These are phyloP conservation scores for Oreochromis spilurus DNA, from an alignment of 2,113 vertebrate genomes.

Conservation along the genomic window DNA sequence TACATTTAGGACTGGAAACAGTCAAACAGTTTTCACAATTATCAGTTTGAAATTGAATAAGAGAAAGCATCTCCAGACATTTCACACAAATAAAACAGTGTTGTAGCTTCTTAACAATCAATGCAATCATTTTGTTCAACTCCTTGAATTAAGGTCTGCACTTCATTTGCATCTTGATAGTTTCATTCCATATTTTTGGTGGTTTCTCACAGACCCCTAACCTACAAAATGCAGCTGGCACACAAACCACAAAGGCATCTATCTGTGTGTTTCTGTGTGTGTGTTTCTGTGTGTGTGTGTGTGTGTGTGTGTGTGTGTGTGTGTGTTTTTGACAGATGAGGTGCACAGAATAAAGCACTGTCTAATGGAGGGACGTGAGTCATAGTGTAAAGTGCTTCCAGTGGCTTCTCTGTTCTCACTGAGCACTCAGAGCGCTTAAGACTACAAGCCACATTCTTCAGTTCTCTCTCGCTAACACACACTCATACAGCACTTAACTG, in stretches of 20 bases:
- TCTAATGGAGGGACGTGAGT: background rate
- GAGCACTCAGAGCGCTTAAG: background rate
- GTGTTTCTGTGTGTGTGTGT: no score
- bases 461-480: background rate
- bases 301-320: no score
- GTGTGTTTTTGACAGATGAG: background rate
- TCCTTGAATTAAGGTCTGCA: background rate
- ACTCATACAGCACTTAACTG: background rate
- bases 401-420: background rate
- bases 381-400: background rate
- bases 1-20: background rate
- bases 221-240: background rate
- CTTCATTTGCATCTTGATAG: background rate
- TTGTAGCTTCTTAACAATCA: background rate
- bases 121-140: background rate
- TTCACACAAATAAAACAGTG: background rate
- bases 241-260: background rate
- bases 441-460: background rate
- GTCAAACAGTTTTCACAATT: no score
- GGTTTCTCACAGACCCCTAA: background rate
- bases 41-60: no score
- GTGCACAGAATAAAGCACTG: background rate
- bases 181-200: background rate
- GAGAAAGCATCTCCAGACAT: background rate
- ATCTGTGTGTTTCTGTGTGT: background rate